These are phyloP conservation scores for Gastracanthus pulcherrimus DNA, from an alignment of 2,888 invertebrate genomes.

Conservation along the genomic window DNA sequence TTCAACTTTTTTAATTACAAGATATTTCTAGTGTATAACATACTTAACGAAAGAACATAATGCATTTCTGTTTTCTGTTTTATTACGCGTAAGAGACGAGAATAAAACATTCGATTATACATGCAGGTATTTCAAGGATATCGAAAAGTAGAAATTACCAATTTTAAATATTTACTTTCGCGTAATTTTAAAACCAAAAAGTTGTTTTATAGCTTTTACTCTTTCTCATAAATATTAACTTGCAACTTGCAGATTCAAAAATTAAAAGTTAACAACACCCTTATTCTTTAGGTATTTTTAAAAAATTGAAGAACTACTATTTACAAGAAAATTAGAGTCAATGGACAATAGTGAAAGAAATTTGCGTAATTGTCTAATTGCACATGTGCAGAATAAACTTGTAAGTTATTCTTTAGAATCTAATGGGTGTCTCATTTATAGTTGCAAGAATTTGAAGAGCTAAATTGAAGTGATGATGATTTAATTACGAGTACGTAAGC, in stretches of 20 bases:
- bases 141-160: neutral
- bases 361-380: neutral
- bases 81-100: neutral
- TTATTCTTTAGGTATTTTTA: no score
- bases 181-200: neutral
- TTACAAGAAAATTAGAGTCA: no score
- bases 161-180: neutral
- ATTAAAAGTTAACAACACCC: no score
- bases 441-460: neutral
- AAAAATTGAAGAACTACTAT: no score
- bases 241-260: neutral
- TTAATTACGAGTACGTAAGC: slow-evolving; percentile 10
- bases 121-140: neutral
- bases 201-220: neutral
- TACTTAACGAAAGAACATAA: neutral
- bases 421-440: neutral
- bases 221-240: neutral
- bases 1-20: no score
- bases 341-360: no score
- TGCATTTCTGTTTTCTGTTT: neutral
- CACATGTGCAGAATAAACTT: no score
- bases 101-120: neutral
- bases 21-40: no score
- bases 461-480: neutral
- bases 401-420: neutral